Percentiles rank a stretch among this genome's conserved stretches.
Conservation (phyloP, 1,140 invertebrate species). For the Mactra quadrangularis region DNA sequence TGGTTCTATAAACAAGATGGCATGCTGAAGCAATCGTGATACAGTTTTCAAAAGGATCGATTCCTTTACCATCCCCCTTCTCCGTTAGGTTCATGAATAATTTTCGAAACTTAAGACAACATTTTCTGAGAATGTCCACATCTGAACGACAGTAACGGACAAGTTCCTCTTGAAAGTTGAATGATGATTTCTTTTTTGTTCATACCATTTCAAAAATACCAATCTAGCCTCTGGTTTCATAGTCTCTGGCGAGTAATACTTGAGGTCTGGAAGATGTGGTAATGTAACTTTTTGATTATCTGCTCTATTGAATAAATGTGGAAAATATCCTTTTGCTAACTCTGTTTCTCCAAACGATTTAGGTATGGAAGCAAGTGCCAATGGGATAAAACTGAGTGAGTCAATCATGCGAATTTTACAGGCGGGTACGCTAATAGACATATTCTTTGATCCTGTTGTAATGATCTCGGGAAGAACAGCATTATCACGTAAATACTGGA, state of each 20-base stretch:
- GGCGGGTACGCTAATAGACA: constrained; percentile 4
- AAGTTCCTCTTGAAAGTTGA: constrained; percentile 6
- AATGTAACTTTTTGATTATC: constrained; percentile 21
- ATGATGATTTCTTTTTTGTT: constrained; percentile 1
- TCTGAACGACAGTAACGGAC: constrained; percentile 18
- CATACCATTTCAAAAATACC: constrained; percentile 13
- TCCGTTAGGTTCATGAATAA: constrained; percentile 8
- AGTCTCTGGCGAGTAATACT: constrained; percentile 10
- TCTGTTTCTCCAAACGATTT: constrained; percentile 23
- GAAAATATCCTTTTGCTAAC: constrained; percentile 57
- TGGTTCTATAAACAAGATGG: constrained; percentile 19
- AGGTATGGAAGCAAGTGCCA: constrained; percentile 26
- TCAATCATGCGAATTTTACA: constrained; percentile 41
- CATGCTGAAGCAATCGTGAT: constrained; percentile 24
- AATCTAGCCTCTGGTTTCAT: constrained; percentile 22
- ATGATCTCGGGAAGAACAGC: constrained; percentile 31
- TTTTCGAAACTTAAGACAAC: constrained; percentile 3
- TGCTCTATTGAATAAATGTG: constrained; percentile 36
- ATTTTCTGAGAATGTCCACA: constrained; percentile 46
- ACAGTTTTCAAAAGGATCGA: constrained; percentile 23
- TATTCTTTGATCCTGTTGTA: constrained; percentile 11
- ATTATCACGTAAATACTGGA: constrained; percentile 38
- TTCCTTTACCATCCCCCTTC: not conserved
- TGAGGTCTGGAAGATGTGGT: constrained; percentile 2
- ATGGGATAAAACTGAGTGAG: constrained; percentile 48